These are phyloP conservation scores for Halocynthia aurantium DNA, from an alignment of 23 tunicate genomes.

Conservation along the genomic window DNA sequence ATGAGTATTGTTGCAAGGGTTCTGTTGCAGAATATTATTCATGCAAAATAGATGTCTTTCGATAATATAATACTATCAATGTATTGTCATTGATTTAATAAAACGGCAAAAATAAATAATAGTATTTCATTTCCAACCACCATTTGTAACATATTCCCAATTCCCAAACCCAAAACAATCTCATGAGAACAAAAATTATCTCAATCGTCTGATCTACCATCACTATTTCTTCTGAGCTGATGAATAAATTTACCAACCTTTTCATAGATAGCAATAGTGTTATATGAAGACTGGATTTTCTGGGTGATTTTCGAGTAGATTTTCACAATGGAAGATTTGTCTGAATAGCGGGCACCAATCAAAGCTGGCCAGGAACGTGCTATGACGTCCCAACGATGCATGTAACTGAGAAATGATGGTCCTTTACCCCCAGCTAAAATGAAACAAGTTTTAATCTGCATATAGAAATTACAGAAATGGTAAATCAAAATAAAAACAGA, in stretches of 20 bases:
- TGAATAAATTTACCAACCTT: conserved; percentile 4
- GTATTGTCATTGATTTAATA: too few relatives aligned
- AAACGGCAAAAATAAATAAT: too few relatives aligned
- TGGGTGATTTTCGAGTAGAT: conserved; percentile 45
- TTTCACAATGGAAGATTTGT: conserved; percentile 69
- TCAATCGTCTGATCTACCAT: too few relatives aligned
- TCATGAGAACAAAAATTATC: too few relatives aligned
- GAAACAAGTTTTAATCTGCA: background rate
- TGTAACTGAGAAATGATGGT: conserved; percentile 28
- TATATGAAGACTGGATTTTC: conserved; percentile 47
- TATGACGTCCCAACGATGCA: conserved; percentile 67
- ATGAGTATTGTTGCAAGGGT: too few relatives aligned
- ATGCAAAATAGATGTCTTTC: too few relatives aligned
- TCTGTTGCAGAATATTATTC: too few relatives aligned
- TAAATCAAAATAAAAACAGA: background rate
- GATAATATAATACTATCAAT: too few relatives aligned
- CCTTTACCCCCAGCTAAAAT: conserved; percentile 30
- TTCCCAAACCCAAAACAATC: too few relatives aligned
- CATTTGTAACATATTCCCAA: too few relatives aligned
- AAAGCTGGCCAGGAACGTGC: conserved; percentile 79
- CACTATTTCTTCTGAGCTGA: too few relatives aligned
- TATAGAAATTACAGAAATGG: background rate
- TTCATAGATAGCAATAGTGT: conserved; percentile 38
- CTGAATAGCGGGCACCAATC: conserved; percentile 61
- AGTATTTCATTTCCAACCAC: too few relatives aligned